Evolutionary conservation across 2,888 invertebrate species (phyloP).

Genomic region (Daptonema setosum): DNA sequence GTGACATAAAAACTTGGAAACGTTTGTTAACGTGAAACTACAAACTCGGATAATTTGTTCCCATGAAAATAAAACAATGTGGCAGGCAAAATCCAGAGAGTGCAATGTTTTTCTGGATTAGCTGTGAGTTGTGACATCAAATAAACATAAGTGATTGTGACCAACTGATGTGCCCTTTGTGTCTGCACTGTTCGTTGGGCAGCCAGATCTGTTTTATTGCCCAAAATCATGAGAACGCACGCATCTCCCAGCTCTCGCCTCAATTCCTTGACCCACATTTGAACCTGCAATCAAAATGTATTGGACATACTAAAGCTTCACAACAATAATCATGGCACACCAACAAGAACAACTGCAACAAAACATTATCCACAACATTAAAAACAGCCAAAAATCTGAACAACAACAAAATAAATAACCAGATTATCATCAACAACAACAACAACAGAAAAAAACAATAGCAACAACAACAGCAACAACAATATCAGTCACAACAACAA

Average conservation of each 20-base stretch:
- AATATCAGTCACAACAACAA: neutral
- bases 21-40: too few species aligned
- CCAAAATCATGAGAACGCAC: conserved; percentile 72
- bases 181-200: neutral
- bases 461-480: neutral
- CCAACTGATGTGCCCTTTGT: neutral
- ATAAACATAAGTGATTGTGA: neutral
- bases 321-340: too few species aligned
- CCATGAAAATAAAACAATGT: too few species aligned
- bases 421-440: too few species aligned
- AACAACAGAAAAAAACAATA: neutral
- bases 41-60: too few species aligned
- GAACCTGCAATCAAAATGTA: conserved; percentile 58
- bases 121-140: too few species aligned
- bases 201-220: conserved; percentile 83
- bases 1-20: neutral
- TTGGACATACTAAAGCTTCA: too few species aligned
- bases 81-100: neutral
- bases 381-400: too few species aligned
- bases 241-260: conserved; percentile 86
- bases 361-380: too few species aligned
- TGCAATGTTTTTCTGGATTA: too few species aligned
- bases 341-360: too few species aligned
- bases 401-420: too few species aligned
- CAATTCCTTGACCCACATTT: conserved; percentile 92